phyloP scores from a whole-genome alignment of 2,797 vertebrate species.

The Orestias chungarensis region DNA sequence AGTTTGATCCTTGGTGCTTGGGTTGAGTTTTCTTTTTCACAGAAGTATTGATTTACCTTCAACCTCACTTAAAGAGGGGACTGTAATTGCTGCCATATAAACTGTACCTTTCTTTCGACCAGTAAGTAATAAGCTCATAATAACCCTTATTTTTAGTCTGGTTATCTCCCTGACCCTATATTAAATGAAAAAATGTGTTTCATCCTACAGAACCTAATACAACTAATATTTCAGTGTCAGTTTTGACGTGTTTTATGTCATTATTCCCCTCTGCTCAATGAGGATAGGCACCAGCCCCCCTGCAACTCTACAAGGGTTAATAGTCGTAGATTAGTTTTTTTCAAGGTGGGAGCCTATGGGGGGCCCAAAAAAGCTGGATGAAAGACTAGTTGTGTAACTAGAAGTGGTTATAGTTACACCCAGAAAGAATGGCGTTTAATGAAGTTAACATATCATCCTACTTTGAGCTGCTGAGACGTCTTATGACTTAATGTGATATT shows the following conservation, averaged over 20 bases:
- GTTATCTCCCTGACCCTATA: background rate
- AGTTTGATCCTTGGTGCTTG: conserved; percentile 30
- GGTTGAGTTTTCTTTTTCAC: conserved; percentile 25
- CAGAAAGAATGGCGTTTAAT: too few relatives aligned
- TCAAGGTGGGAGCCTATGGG: too few relatives aligned
- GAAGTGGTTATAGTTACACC: too few relatives aligned
- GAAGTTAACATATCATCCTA: too few relatives aligned
- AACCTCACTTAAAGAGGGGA: conserved; percentile 20
- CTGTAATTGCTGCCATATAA: conserved; percentile 9
- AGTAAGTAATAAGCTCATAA: background rate
- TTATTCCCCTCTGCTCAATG: too few relatives aligned
- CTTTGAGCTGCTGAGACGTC: too few relatives aligned
- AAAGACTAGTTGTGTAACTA: too few relatives aligned
- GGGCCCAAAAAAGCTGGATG: too few relatives aligned
- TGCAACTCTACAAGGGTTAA: too few relatives aligned
- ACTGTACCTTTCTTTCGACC: conserved; percentile 14
- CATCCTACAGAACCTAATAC: background rate
- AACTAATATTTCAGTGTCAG: background rate
- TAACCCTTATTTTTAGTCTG: background rate
- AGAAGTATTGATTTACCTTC: conserved; percentile 34
- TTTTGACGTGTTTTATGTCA: background rate
- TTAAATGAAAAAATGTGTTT: background rate
- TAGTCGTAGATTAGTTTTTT: too few relatives aligned
- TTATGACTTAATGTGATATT: too few relatives aligned
- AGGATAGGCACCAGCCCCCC: too few relatives aligned